Percentiles rank a stretch among this genome's conserved stretches.
Conservation (phyloP, 1,140 invertebrate species). For the Agrypnia vestita region DNA sequence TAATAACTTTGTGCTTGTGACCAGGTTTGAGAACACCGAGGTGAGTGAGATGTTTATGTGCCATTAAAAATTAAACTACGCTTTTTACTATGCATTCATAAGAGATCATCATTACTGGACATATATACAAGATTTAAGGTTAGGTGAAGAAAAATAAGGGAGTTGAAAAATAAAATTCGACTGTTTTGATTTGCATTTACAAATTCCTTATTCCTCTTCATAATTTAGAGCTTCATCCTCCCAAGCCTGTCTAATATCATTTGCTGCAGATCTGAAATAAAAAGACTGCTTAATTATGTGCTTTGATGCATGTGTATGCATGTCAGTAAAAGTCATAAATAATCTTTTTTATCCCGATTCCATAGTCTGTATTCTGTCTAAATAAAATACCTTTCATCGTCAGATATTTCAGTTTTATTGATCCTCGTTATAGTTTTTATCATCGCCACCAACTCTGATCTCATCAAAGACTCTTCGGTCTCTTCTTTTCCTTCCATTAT, state of each 20-base stretch:
- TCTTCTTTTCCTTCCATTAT: constrained; percentile 65
- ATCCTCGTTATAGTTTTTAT: constrained; percentile 71
- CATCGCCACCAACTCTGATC: constrained; percentile 69
- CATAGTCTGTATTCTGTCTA: no score
- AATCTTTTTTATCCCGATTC: no score
- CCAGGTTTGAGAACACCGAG: constrained; percentile 81
- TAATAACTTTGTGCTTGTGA: constrained; percentile 78
- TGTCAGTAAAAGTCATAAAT: no score
- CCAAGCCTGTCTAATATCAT: constrained; percentile 66
- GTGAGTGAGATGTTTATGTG: constrained; percentile 63
- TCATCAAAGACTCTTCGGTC: constrained; percentile 65
- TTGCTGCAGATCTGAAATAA: constrained; percentile 65
- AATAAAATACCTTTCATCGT: constrained; percentile 68
- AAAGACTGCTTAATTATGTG: background rate
- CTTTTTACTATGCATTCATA: background rate
- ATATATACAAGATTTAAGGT: no score
- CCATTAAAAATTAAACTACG: background rate
- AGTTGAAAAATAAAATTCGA: no score
- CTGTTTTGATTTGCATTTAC: background rate
- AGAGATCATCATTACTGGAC: no score
- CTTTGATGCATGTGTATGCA: background rate
- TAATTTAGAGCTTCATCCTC: constrained; percentile 63
- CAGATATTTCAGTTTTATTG: constrained; percentile 70
- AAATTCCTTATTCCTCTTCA: background rate
- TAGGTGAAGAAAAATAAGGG: no score